Base-by-base conservation (phyloP, 2,888 invertebrate genomes). In the Sinelater perroti region DNA sequence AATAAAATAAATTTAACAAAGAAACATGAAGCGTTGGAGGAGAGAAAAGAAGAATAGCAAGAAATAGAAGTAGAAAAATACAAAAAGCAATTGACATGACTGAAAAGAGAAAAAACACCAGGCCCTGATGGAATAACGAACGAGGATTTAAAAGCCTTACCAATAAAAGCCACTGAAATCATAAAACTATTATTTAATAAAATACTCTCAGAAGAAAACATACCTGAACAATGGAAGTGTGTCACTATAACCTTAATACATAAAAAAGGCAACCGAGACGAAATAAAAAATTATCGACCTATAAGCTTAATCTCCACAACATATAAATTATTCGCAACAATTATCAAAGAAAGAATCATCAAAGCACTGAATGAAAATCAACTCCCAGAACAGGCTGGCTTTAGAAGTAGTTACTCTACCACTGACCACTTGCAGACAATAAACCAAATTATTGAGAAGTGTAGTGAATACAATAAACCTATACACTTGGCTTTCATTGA, bases 391-490 rank as follows among this genome's bases (percentile, higher is more conserved):
- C 38, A 38, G 18, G 38, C 18, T 2, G 38, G 35, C 3, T 35
- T 35, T 35, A 35, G 35, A 13, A 35, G 35, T 35, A 16, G 35
- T 3, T 35, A 35, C n/a, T 35, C 35, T 16, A 35, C 35, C n/a
- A n/a, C n/a, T n/a, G n/a, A n/a, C n/a, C n/a, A n/a, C n/a, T 35
- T 35, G 10, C 35, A 35, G 14, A 11, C 11, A 13, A 3, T 35
- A 13, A 35, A 35, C 14, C 35, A 13, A 35, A 35, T 10, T 60
- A 30, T 51, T n/a, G n/a, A n/a, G n/a, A n/a, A n/a, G n/a, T n/a
- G n/a, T n/a, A n/a, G n/a, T n/a, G n/a, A n/a, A n/a, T n/a, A n/a
- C n/a, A n/a, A n/a, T n/a, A n/a, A n/a, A n/a, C n/a, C n/a, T n/a
- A n/a, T n/a, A n/a, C n/a, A n/a, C n/a, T n/a, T n/a, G n/a, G n/a